phyloP scores from a whole-genome alignment of 2,113 vertebrate genomes.

The Eira barbara region DNA sequence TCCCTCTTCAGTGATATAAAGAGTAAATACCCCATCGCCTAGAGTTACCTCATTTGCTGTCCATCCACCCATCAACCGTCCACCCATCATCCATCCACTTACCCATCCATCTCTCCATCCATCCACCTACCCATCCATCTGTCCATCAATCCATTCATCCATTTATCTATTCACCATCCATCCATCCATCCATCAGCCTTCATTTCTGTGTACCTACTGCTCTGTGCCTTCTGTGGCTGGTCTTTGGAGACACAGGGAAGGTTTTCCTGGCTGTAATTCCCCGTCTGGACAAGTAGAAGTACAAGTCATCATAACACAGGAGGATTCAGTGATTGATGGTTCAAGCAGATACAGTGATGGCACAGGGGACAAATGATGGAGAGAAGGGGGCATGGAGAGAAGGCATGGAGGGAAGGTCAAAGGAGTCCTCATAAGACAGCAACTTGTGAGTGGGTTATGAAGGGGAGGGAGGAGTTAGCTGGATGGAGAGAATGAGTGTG shows the following conservation, averaged over 20 bases:
- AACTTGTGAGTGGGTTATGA: neutral
- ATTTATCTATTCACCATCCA: neutral
- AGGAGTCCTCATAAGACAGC: neutral
- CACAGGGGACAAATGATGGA: neutral
- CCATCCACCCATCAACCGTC: too few relatives aligned
- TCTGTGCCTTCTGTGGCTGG: neutral
- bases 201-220: neutral
- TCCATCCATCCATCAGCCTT: neutral
- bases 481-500: neutral
- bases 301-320: neutral
- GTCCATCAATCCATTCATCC: neutral
- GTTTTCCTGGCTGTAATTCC: neutral
- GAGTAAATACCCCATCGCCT: neutral
- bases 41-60: neutral
- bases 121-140: too few relatives aligned
- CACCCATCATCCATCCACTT: neutral
- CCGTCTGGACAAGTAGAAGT: neutral
- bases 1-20: neutral
- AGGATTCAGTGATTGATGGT: neutral
- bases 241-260: neutral
- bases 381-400: neutral
- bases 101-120: neutral
- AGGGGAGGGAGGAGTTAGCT: neutral
- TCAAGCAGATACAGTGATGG: neutral
- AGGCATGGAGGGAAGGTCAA: neutral